Conservation (phyloP, 2,888 invertebrate species). For the Calameuta idolon region DNA sequence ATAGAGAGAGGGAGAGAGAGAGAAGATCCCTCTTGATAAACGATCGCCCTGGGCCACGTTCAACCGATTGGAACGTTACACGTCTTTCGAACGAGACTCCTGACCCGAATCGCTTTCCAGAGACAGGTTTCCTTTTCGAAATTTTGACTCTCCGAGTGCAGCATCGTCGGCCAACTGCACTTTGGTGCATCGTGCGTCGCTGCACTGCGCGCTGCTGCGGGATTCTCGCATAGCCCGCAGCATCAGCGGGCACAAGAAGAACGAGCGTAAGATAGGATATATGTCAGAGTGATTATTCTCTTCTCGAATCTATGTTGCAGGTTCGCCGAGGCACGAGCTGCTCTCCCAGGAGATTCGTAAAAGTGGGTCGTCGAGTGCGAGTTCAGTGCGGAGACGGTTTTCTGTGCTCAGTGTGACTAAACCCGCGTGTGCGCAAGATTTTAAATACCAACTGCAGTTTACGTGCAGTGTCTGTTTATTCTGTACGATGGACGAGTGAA, state of each 20-base stretch:
- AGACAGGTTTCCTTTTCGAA: background rate
- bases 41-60: background rate
- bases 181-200: background rate
- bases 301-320: background rate
- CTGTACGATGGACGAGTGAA: constrained; percentile 55
- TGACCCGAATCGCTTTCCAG: background rate
- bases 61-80: background rate
- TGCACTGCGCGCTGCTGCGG: background rate
- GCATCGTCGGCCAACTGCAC: background rate
- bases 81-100: background rate
- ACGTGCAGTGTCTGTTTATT: background rate
- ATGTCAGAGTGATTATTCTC: background rate
- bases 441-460: constrained; percentile 13
- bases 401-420: constrained; percentile 12
- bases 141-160: background rate
- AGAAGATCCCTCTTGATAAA: background rate
- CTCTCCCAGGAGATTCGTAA: background rate
- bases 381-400: background rate
- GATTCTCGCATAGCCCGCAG: background rate
- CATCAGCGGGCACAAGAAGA: background rate
- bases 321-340: background rate
- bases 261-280: background rate
- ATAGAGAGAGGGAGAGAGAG: background rate
- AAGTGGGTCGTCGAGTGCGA: background rate
- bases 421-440: constrained; percentile 20